Percentiles rank a stretch among this genome's conserved stretches.
Conservation (phyloP, 2,113 vertebrate genomes). For the Xerus inauris region DNA sequence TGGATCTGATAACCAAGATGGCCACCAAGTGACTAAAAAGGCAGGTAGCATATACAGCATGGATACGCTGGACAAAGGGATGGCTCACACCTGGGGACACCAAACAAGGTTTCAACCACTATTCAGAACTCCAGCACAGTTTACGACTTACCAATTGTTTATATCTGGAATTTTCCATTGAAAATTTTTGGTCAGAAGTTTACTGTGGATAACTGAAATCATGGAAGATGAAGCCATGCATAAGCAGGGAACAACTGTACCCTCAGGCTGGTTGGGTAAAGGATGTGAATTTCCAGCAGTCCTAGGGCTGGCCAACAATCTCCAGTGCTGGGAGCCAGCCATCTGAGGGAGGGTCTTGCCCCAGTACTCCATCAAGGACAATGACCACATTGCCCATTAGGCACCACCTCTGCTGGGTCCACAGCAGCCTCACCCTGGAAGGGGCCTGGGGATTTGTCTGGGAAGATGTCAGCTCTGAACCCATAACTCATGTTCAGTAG, state of each 20-base stretch:
- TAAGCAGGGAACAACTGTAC: no score
- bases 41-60: neutral
- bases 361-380: neutral
- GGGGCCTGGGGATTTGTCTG: neutral
- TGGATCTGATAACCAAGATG: neutral
- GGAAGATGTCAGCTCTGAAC: neutral
- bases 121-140: neutral
- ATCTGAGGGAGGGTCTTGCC: rapidly evolving
- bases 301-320: neutral
- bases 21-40: neutral
- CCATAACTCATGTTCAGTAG: constrained; percentile 20
- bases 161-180: neutral
- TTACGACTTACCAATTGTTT: no score
- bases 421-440: rapidly evolving
- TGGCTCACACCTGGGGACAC: neutral
- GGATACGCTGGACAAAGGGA: no score
- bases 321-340: neutral
- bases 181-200: neutral
- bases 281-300: neutral
- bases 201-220: neutral
- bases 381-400: neutral
- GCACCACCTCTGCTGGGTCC: rapidly evolving
- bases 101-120: rapidly evolving
- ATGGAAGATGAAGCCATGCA: neutral
- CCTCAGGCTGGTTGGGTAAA: neutral